Evolutionary conservation across 2,888 invertebrate genomes (phyloP).

Genomic region (Nudaria mundana): DNA sequence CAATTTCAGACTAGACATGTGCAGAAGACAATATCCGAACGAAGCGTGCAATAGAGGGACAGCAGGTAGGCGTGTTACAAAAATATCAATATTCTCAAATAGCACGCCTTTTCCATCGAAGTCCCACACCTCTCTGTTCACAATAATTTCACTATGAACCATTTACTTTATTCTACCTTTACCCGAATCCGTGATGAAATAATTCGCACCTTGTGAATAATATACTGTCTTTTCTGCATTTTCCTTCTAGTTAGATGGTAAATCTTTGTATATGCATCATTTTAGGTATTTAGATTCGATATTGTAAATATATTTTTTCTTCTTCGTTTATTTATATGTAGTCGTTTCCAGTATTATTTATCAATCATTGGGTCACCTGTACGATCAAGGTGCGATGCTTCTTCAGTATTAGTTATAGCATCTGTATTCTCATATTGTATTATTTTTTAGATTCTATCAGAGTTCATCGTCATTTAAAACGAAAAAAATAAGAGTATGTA

Average conservation of each 20-base stretch:
- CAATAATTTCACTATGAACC: slow-evolving; percentile 53
- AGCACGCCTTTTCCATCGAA: slow-evolving; percentile 72
- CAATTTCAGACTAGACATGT: slow-evolving; percentile 98
- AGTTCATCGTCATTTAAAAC: slow-evolving; percentile 26
- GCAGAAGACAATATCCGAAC: slow-evolving; percentile 96
- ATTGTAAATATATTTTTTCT: slow-evolving; percentile 30
- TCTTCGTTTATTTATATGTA: slow-evolving; percentile 33
- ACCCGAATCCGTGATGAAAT: slow-evolving; percentile 57
- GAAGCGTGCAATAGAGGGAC: slow-evolving; percentile 99
- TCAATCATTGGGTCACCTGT: slow-evolving; percentile 16
- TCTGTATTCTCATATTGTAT: slow-evolving; percentile 29
- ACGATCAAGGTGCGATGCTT: slow-evolving; percentile 10
- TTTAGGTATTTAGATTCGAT: slow-evolving; percentile 23
- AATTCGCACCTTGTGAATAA: slow-evolving; percentile 79
- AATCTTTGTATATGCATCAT: slow-evolving; percentile 28
- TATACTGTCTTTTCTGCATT: slow-evolving; percentile 65
- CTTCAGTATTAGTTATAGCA: slow-evolving; percentile 10
- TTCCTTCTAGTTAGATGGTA: slow-evolving; percentile 47
- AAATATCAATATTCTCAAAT: slow-evolving; percentile 52
- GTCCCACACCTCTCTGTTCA: slow-evolving; percentile 63
- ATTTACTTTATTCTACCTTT: slow-evolving; percentile 48
- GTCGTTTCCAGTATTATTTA: slow-evolving; percentile 27
- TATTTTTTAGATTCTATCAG: slow-evolving; percentile 34
- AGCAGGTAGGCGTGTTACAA: slow-evolving; percentile 90
- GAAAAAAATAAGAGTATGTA: slow-evolving; percentile 29